Percentiles rank a stretch among this genome's conserved stretches.
phyloP scores from a whole-genome alignment of 2,113 vertebrate species.

The Pelmatolapia mariae region DNA sequence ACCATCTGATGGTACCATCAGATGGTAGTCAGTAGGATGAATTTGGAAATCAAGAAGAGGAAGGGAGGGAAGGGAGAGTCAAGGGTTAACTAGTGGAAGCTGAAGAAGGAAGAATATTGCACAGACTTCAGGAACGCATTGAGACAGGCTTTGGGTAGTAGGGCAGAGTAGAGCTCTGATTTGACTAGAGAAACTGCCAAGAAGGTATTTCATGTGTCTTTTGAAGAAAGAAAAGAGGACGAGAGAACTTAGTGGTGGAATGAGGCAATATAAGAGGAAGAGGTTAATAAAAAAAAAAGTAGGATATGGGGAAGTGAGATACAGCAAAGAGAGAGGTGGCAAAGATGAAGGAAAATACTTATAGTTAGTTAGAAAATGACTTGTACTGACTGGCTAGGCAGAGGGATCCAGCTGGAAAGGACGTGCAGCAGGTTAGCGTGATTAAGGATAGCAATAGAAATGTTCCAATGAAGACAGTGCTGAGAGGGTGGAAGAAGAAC shows the following conservation, averaged over 20 bases:
- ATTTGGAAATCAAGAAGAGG: not conserved
- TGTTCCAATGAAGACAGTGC: not conserved
- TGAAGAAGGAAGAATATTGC: not conserved
- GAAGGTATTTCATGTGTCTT: not conserved
- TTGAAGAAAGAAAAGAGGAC: not conserved
- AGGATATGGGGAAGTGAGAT: accelerated
- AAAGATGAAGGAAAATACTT: not conserved
- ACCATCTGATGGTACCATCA: too few species aligned
- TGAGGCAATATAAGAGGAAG: not conserved
- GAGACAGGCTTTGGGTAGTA: not conserved
- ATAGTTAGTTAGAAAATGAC: not conserved
- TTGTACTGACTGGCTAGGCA: not conserved
- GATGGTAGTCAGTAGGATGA: not conserved
- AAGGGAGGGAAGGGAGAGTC: not conserved
- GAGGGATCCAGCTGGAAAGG: accelerated
- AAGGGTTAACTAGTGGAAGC: not conserved
- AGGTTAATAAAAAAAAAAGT: not conserved
- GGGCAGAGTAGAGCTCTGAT: not conserved
- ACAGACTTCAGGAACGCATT: not conserved
- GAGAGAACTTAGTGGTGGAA: not conserved
- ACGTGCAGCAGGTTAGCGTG: not conserved
- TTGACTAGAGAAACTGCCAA: too few species aligned
- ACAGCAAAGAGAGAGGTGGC: not conserved
- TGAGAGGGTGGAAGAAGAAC: not conserved
- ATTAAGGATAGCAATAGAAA: not conserved